These are phyloP conservation scores for Catostylus mosaicus DNA, from an alignment of 30 jellyfish, hydroid and myxozoan genomes.

Conservation along the genomic window DNA sequence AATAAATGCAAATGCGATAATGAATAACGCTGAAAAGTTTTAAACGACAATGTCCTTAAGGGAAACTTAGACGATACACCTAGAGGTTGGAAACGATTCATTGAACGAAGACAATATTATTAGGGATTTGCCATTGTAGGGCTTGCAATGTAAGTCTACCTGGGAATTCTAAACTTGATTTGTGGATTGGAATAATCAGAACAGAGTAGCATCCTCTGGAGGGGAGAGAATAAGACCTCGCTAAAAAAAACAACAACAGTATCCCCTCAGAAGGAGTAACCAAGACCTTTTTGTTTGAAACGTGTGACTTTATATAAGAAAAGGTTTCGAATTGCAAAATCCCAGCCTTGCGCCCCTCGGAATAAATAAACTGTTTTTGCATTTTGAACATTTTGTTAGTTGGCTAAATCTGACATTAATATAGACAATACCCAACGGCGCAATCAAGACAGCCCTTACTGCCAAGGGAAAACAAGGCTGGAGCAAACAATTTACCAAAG, in stretches of 20 bases:
- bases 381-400: not conserved
- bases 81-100: slow-evolving; percentile 24
- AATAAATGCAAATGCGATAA: slow-evolving; percentile 6
- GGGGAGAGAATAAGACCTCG: slow-evolving; percentile 28
- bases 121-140: slow-evolving; percentile 35
- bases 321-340: not conserved
- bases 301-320: not conserved
- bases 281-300: not conserved
- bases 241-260: slow-evolving; percentile 13
- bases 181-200: slow-evolving; percentile 40
- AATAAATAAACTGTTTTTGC: not conserved
- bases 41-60: slow-evolving; percentile 16
- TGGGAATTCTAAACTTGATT: slow-evolving; percentile 31
- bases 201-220: slow-evolving; percentile 27
- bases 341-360: slow-evolving; percentile 1
- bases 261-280: slow-evolving; percentile 14
- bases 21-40: slow-evolving; percentile 32
- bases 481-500: not conserved
- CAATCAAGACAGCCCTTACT: slow-evolving; percentile 4
- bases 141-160: slow-evolving; percentile 38
- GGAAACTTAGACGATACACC: slow-evolving; percentile 25
- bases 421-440: slow-evolving; percentile 12
- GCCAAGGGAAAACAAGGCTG: slow-evolving; percentile 14
- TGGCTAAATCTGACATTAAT: not conserved
- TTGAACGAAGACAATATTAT: slow-evolving; percentile 14